These are phyloP conservation scores for Acrocera orbiculus DNA, from an alignment of 2,888 invertebrate genomes.

Conservation along the genomic window DNA sequence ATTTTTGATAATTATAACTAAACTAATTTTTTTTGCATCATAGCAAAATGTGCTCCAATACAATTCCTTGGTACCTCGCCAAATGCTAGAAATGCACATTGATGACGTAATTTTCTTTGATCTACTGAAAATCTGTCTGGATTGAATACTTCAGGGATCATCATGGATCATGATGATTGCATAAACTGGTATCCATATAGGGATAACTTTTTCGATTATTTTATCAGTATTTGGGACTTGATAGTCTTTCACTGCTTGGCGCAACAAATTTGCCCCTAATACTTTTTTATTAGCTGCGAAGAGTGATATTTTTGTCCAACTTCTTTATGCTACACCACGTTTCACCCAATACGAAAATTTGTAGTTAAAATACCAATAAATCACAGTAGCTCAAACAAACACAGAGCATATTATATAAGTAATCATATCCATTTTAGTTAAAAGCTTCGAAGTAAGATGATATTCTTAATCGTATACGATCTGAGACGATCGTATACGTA, in stretches of 20 bases:
- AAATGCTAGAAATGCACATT: constrained; percentile 30
- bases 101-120: constrained; percentile 18
- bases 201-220: constrained; percentile 27
- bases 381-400: neutral
- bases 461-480: no score
- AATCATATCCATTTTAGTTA: neutral
- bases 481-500: no score
- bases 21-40: constrained; percentile 7
- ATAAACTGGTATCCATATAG: constrained; percentile 33
- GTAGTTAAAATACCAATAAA: constrained; percentile 6
- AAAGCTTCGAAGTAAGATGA: no score
- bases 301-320: constrained; percentile 14
- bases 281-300: constrained; percentile 16
- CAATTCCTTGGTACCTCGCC: constrained; percentile 6
- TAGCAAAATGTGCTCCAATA: constrained; percentile 7
- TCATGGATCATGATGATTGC: constrained; percentile 36
- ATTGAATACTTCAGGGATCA: constrained; percentile 37
- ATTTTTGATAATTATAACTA: constrained; percentile 1
- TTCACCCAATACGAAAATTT: constrained; percentile 16
- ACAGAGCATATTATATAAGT: neutral
- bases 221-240: constrained; percentile 19
- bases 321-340: constrained; percentile 17
- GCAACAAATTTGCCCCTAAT: constrained; percentile 21
- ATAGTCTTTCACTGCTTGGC: constrained; percentile 23
- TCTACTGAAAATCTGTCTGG: no score